Percentiles rank a stretch among this genome's conserved stretches.
Conservation (phyloP, 2,888 invertebrate genomes). For the Clanis bilineata region DNA sequence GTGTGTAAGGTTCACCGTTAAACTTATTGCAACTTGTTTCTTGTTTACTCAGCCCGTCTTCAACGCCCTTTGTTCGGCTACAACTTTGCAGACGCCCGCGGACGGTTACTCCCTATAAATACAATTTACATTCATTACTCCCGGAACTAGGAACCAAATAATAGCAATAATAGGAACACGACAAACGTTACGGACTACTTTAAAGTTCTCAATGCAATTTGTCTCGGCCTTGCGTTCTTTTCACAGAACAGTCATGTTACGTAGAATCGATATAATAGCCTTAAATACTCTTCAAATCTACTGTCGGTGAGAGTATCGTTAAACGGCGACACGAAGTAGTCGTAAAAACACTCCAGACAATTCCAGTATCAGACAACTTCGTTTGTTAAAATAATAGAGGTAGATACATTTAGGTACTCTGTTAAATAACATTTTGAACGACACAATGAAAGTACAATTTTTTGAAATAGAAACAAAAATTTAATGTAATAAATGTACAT, state of each 20-base stretch:
- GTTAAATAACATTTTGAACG: not conserved
- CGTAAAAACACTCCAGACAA: constrained; percentile 52
- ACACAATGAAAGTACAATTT: not conserved
- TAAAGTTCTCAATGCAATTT: constrained; percentile 12
- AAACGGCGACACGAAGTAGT: constrained; percentile 40
- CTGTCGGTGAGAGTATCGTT: constrained; percentile 47
- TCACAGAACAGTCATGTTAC: not conserved
- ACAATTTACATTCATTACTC: constrained; percentile 71
- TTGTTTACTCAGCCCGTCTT: constrained; percentile 71
- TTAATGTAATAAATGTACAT: too few species aligned
- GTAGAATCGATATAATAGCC: constrained; percentile 19
- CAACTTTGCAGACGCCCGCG: constrained; percentile 67
- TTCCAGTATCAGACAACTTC: constrained; percentile 30
- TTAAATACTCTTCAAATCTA: constrained; percentile 24
- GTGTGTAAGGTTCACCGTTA: constrained; percentile 52
- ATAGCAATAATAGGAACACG: constrained; percentile 34
- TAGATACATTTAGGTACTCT: not conserved
- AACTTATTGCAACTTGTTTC: constrained; percentile 78
- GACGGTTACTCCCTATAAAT: constrained; percentile 65
- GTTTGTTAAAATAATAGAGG: constrained; percentile 1
- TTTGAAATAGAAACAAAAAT: not conserved
- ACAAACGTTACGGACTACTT: constrained; percentile 26
- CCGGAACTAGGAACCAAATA: constrained; percentile 41
- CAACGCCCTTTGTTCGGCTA: constrained; percentile 64
- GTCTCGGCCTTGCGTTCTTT: not conserved